Evolutionary conservation across 2,888 invertebrate genomes (phyloP), one percentile per base, ranked within the genome.

Genomic region (Dynastes hyllus): DNA sequence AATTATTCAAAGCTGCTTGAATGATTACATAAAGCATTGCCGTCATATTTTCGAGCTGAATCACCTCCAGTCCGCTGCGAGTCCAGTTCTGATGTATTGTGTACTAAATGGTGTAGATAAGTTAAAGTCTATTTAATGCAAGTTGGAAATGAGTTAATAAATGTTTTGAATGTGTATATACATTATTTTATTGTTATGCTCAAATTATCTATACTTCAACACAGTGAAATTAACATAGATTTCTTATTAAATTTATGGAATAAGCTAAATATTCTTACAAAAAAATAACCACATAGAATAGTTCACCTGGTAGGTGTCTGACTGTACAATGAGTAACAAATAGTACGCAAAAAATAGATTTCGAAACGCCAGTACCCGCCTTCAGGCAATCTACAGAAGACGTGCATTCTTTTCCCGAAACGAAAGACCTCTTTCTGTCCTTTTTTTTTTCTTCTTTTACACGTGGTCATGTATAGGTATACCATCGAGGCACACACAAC

Each of bases 1-100:
- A 75, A 75, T 75, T 75, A 75, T 69, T 69, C 22, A 61, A 61
- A 75, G 61, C 73, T 75, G 73, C 61, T 27, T 61, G 73, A 61
- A 75, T 45, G 61, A 61, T 75, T 75, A 75, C 73, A 61, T 75
- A 75, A 75, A 75, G 22, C 61, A 61, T 75, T 61, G 73, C 73
- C 55, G 73, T 75, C 73, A 75, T 75, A 75, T 75, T 75, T 75
- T 55, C 73, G 63, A 61, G 45, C 61, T 75, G 73, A 75, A 61
- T 75, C 73, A 75, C 22, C 63, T 27, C 22, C 29, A 51, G 51
- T 75, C 9, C 40, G 61, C 45, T 45, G 16, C 32, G 40, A 2
- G 22, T 29, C 27, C 51, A 11, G 29, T 63, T 63, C 29, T 29
- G 22, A 13, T 32, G 29, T 63, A 32, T 50, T 69, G 51, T 11